Base-by-base conservation (phyloP, 2,888 invertebrate genomes). In the Leptopterna dolabrata region DNA sequence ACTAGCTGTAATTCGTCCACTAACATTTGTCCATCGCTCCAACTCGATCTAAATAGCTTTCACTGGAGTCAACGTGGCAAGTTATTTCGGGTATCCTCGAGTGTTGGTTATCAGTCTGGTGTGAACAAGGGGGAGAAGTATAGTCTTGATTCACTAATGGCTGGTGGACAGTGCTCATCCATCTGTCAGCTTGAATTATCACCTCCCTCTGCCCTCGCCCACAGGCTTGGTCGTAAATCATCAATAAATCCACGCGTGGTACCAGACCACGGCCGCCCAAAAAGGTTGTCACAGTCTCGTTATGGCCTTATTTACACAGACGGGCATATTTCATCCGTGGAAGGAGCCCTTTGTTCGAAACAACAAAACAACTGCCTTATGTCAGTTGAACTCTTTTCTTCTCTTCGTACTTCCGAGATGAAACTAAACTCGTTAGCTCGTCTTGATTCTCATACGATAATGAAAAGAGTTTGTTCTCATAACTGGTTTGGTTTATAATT, bases 231-330 rank as follows among this genome's bases (percentile, higher is more conserved):
- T 78, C 78, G 78, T 78, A 78, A 45, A 78, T 78, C 78, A 78
- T 24, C 78, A 78, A 78, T 41, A 78, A 78, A 78, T 78, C 78
- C 78, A 63, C n/a, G 63, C 63, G 78, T n/a, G 41, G 19, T 19
- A 45, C 45, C 0, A n/a, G 78, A 78, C 45, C 78, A 45, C 41
- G 76, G 76, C 36, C 36, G 16, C 76, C 76, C 19, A 43, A 41
- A 76, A 76, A 78, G 43, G 27, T 78, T 78, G 78, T 78, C 78
- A 45, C 11, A 78, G 78, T 78, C 78, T 45, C 78, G 45, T 78
- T 78, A 78, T 45, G 78, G 78, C 16, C 78, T 45, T 78, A 43
- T 45, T 43, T 45, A 78, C 78, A 36, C 36, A 63, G 24, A 24
- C 27, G 7, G 63, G 13, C 13, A 13, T 63, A 24, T 63, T 63